Base-by-base conservation (phyloP, 2,797 vertebrate species). In the Vipera latastei region DNA sequence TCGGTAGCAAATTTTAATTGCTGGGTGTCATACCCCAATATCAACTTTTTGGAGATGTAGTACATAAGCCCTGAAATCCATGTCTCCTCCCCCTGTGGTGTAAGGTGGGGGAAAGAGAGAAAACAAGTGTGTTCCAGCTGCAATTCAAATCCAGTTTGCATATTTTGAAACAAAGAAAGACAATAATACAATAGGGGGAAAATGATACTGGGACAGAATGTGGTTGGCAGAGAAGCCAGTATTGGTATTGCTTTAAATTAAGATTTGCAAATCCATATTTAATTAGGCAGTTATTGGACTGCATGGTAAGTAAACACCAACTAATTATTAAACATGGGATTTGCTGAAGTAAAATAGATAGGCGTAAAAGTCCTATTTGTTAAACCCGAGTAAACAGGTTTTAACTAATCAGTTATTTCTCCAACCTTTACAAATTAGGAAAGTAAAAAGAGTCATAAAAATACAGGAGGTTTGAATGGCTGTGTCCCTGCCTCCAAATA, bases 291-390 rank as follows among this genome's bases (percentile, higher is more conserved):
- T 63, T 90, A 88, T 61, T 92, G 59, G 93, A 91, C 91, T 91
- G 73, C 32, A 69, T 92, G 59, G 89, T 94, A 94, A 96, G 93
- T 65, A 95, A 95, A 94, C 73, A 32, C 48, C 26, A 44, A 91
- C 88, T 93, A 69, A 95, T 95, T 96, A 95, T 95, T 93, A 94
- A 95, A 94, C 92, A 92, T 92, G 57, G 90, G 89, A 91, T 96
- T 95, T 95, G 94, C 65, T 92, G 90, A 95, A 91, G 48, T 90
- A 57, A 88, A 90, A 92, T 91, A 91, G 60, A 44, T 93, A 83
- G 94, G 93, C 93, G 89, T 91, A 92, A 93, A 95, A 91, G 89
- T 93, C 63, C 78, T 44, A 55, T 94, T 92, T 94, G 94, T 92
- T 65, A 78, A 94, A 59, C 26, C 83, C 86, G 65, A 91, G 11